A percentile compares a stretch with the other conserved stretches of the same genome.
Conservation (phyloP, 2,797 vertebrate genomes). For the Anguilla obscura region DNA sequence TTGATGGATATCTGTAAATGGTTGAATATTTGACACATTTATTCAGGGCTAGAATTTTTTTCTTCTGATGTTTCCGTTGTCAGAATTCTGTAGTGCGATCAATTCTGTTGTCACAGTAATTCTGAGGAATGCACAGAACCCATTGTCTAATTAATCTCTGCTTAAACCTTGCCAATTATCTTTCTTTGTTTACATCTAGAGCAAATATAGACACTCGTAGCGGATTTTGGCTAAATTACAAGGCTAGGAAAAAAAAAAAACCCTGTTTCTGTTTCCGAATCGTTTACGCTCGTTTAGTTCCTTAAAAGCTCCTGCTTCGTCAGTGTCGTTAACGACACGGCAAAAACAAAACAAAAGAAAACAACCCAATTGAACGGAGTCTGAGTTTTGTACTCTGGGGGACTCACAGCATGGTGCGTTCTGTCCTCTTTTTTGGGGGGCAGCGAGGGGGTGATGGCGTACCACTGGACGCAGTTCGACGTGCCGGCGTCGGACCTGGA, state of each 20-base stretch:
- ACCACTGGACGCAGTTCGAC: constrained; percentile 72
- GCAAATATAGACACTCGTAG: neutral
- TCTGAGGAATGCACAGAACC: neutral
- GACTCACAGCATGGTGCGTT: constrained; percentile 14
- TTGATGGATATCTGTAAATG: neutral
- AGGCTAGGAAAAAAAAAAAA: neutral
- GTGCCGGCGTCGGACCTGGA: constrained; percentile 61
- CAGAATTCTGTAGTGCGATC: neutral
- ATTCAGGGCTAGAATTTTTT: neutral
- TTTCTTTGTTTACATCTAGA: neutral
- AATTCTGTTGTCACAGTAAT: neutral
- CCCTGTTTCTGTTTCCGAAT: neutral
- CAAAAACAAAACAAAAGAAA: constrained; percentile 13
- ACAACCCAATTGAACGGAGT: neutral
- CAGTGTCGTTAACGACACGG: neutral
- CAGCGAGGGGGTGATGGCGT: constrained; percentile 73
- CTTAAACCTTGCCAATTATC: neutral
- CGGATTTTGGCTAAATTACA: neutral
- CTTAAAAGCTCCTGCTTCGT: neutral
- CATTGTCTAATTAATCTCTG: neutral
- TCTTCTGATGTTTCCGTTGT: neutral
- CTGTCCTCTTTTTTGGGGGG: constrained; percentile 10
- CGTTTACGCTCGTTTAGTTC: neutral
- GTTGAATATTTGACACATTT: neutral
- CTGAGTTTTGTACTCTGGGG: neutral